Evolutionary conservation across 2,888 invertebrate genomes (phyloP).

Genomic region (Metellina segmentata): DNA sequence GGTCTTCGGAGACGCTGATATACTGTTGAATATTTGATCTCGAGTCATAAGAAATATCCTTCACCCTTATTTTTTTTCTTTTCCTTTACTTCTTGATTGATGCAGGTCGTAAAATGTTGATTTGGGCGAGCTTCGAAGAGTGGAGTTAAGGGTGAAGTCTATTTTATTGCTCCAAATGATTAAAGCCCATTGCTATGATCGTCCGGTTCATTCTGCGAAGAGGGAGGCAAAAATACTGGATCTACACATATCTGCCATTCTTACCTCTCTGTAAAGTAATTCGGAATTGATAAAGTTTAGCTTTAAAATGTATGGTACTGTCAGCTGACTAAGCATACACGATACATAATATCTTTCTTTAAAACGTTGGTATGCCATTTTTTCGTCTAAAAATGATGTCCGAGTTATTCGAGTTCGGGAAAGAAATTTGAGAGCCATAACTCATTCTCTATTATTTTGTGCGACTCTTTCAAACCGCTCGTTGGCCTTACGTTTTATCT

Average conservation of each 20-base stretch:
- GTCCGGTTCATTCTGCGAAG: background rate
- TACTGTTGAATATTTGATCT: constrained; percentile 61
- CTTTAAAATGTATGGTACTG: constrained; percentile 7
- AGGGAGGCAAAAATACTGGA: background rate
- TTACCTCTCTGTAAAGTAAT: background rate
- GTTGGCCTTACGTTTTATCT: too few species aligned
- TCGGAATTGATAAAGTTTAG: background rate
- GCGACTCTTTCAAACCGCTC: too few species aligned
- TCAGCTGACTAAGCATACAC: background rate
- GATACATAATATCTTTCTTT: background rate
- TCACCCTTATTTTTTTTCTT: constrained; percentile 34
- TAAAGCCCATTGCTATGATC: background rate
- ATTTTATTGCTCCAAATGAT: constrained; percentile 38
- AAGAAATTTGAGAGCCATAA: too few species aligned
- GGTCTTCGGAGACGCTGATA: constrained; percentile 32
- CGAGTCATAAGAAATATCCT: constrained; percentile 41
- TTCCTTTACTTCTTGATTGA: constrained; percentile 34
- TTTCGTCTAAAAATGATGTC: background rate
- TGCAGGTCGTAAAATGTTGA: constrained; percentile 56
- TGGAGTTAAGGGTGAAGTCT: background rate
- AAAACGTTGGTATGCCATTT: background rate
- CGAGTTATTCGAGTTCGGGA: too few species aligned
- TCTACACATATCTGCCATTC: background rate
- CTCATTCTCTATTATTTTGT: too few species aligned
- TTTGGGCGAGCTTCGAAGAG: constrained; percentile 23